Percentiles rank a stretch among this genome's conserved stretches.
These are phyloP conservation scores for Rhagoletis pomonella DNA, from an alignment of 1,140 invertebrate genomes.

Conservation along the genomic window DNA sequence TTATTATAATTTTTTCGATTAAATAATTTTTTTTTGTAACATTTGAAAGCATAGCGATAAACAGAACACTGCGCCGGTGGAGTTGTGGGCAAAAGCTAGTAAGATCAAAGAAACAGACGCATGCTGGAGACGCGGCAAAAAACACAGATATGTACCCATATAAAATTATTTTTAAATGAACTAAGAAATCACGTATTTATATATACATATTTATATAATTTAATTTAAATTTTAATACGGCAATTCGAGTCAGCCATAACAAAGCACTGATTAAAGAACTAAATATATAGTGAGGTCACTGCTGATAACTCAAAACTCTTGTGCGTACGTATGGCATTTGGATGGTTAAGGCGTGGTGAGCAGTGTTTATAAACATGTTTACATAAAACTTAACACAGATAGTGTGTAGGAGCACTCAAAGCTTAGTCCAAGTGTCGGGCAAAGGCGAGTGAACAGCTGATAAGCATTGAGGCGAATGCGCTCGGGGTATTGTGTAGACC, in stretches of 20 bases:
- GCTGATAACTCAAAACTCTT: constrained; percentile 8
- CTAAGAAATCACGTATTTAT: neutral
- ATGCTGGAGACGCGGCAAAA: too few species aligned
- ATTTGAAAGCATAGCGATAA: neutral
- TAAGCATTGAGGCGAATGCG: neutral
- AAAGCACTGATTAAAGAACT: constrained; percentile 34
- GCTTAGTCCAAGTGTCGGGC: neutral
- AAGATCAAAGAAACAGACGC: too few species aligned
- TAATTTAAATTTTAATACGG: neutral
- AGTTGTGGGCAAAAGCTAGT: too few species aligned
- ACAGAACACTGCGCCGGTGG: too few species aligned
- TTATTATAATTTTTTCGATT: too few species aligned
- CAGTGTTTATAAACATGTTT: constrained; percentile 26
- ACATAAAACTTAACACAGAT: neutral
- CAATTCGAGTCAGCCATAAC: neutral
- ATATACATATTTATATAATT: neutral
- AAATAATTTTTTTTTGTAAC: neutral
- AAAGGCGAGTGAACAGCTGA: neutral
- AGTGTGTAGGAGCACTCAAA: neutral
- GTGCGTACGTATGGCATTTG: neutral
- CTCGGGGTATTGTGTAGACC: neutral
- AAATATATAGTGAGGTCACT: constrained; percentile 4
- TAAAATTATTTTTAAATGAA: neutral
- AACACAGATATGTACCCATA: too few species aligned
- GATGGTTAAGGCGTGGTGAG: neutral